A percentile compares a stretch with the other conserved stretches of the same genome.
phyloP scores from a whole-genome alignment of 2,888 invertebrate species.

The Pecten maximus region DNA sequence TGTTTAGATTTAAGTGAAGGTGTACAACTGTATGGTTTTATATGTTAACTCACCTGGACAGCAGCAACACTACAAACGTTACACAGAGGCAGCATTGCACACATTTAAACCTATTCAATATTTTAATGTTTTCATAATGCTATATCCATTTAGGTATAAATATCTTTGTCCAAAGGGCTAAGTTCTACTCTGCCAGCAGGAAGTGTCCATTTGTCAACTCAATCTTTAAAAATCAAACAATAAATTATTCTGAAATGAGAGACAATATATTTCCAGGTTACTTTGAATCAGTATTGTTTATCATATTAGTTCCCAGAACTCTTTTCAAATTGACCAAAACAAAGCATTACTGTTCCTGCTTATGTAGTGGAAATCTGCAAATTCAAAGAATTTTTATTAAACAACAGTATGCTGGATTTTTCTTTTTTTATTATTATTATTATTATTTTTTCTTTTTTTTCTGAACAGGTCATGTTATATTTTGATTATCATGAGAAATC shows the following conservation, averaged over 20 bases:
- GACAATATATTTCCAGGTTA: neutral
- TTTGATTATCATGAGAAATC: too few species aligned
- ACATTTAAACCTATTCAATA: conserved; percentile 7
- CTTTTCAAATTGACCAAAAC: too few species aligned
- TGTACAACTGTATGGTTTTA: neutral
- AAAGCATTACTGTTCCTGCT: too few species aligned
- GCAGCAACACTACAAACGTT: neutral
- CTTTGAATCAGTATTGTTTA: too few species aligned
- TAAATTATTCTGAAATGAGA: neutral
- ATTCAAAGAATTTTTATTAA: too few species aligned
- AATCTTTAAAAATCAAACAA: neutral
- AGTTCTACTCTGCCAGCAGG: neutral
- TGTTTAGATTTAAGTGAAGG: neutral
- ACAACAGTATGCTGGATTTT: too few species aligned
- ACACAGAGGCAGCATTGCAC: neutral
- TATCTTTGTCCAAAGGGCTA: neutral
- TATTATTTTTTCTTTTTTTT: too few species aligned
- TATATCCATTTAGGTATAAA: neutral
- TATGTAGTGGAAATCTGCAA: too few species aligned
- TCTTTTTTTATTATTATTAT: too few species aligned
- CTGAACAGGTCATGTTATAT: too few species aligned
- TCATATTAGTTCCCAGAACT: too few species aligned
- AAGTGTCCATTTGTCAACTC: neutral
- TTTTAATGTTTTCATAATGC: neutral
- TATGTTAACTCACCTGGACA: neutral